Evolutionary conservation across 2,888 invertebrate species (phyloP).

Genomic region (Nesidiocoris tenuis): DNA sequence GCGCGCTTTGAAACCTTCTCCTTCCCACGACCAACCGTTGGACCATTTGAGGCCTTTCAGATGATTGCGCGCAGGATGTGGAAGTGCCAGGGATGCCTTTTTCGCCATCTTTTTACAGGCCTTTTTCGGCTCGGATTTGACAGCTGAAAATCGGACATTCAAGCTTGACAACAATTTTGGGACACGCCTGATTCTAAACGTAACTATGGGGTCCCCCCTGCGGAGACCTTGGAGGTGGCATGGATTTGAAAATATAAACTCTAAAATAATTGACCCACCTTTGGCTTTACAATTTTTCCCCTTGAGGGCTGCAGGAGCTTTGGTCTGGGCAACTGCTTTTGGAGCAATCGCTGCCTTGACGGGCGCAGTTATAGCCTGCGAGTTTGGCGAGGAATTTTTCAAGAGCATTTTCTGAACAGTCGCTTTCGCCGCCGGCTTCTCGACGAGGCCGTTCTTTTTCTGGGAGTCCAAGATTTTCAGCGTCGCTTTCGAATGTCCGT

Average conservation of each 20-base stretch:
- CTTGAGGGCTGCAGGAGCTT: not conserved
- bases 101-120: constrained; percentile 16
- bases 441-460: not conserved
- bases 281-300: constrained; percentile 8
- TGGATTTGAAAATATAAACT: too few relatives aligned
- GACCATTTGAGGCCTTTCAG: constrained; percentile 68
- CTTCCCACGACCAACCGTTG: constrained; percentile 91
- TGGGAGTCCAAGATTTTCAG: constrained; percentile 23
- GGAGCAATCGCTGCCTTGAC: not conserved
- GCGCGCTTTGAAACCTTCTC: constrained; percentile 76
- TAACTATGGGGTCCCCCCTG: not conserved
- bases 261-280: constrained; percentile 16
- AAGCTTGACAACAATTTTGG: too few relatives aligned
- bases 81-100: constrained; percentile 4
- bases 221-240: too few relatives aligned
- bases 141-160: constrained; percentile 19
- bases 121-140: constrained; percentile 34
- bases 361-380: not conserved
- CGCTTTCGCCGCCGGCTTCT: constrained; percentile 10
- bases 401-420: constrained; percentile 25
- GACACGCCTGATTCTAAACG: too few relatives aligned
- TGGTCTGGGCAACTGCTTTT: constrained; percentile 1
- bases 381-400: not conserved
- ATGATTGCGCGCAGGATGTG: constrained; percentile 30
- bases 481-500: constrained; percentile 11